Evolutionary conservation across 2,888 invertebrate species (phyloP).

Genomic region (Melipona beecheii): DNA sequence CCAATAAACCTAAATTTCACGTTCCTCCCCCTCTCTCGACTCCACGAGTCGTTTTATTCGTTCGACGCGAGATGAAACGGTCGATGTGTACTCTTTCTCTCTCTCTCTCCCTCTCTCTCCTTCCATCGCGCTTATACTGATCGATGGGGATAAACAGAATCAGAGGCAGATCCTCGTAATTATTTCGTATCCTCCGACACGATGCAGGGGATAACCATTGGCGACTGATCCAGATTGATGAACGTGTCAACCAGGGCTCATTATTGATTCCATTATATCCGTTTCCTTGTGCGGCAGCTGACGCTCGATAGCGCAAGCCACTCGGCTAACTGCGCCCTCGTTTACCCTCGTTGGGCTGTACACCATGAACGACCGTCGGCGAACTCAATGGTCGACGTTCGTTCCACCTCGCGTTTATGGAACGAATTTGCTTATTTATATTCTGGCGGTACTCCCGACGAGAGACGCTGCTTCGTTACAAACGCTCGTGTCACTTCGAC

Average conservation of each 20-base stretch:
- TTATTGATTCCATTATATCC: slow-evolving; percentile 77
- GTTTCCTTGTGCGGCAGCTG: slow-evolving; percentile 68
- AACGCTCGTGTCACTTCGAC: too few relatives aligned
- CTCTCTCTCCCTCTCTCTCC: too few relatives aligned
- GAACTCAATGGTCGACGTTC: not conserved
- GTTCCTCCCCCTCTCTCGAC: not conserved
- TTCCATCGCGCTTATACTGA: not conserved
- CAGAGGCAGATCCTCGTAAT: slow-evolving; percentile 61
- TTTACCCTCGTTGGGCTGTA: not conserved
- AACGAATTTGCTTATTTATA: not conserved
- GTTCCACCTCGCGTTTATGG: not conserved
- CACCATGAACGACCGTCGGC: not conserved
- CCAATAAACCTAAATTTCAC: slow-evolving; percentile 4
- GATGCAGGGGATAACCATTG: slow-evolving; percentile 51
- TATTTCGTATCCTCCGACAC: slow-evolving; percentile 69
- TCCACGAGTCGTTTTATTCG: slow-evolving; percentile 21
- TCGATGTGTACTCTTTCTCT: not conserved
- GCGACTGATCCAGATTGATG: slow-evolving; percentile 74
- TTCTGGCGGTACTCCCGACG: too few relatives aligned
- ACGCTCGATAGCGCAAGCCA: slow-evolving; percentile 59
- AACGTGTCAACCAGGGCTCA: slow-evolving; percentile 75
- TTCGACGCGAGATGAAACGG: not conserved
- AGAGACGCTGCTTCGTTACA: too few relatives aligned
- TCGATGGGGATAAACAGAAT: not conserved
- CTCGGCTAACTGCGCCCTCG: not conserved